Percentiles rank a stretch among this genome's conserved stretches.
Conservation (phyloP, 2,797 vertebrate species). For the Pogonophryne albipinna region DNA sequence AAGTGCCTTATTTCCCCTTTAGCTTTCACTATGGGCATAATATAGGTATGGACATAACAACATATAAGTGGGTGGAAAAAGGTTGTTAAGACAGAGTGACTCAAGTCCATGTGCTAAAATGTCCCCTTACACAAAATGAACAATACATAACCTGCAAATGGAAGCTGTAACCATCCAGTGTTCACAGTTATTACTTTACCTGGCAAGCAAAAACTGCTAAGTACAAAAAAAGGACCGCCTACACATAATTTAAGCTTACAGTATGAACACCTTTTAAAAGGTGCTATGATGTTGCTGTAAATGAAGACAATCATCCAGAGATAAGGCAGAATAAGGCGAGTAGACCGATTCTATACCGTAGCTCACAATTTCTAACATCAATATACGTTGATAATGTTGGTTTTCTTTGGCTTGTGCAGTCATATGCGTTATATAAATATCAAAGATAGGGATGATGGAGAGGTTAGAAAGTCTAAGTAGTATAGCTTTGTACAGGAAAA, state of each 20-base stretch:
- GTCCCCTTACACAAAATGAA: not conserved
- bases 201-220: not conserved
- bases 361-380: not conserved
- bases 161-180: conserved; percentile 5
- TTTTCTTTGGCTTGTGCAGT: conserved; percentile 10
- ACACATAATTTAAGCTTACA: not conserved
- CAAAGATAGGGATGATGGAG: not conserved
- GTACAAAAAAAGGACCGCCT: not conserved
- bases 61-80: conserved; percentile 10
- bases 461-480: not conserved
- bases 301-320: conserved; percentile 15
- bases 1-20: not conserved
- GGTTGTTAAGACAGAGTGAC: not conserved
- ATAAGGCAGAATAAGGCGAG: not conserved
- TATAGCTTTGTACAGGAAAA: conserved; percentile 18
- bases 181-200: conserved; percentile 10
- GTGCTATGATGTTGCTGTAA: not conserved
- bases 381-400: not conserved
- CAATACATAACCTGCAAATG: conserved; percentile 1
- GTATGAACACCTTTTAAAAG: not conserved
- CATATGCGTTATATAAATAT: conserved; percentile 2
- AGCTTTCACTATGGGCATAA: not conserved
- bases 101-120: conserved; percentile 1
- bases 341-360: not conserved
- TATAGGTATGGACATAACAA: not conserved